These are phyloP conservation scores for Onychorhynchus coronatus DNA, from an alignment of 2,113 vertebrate genomes.

Conservation along the genomic window DNA sequence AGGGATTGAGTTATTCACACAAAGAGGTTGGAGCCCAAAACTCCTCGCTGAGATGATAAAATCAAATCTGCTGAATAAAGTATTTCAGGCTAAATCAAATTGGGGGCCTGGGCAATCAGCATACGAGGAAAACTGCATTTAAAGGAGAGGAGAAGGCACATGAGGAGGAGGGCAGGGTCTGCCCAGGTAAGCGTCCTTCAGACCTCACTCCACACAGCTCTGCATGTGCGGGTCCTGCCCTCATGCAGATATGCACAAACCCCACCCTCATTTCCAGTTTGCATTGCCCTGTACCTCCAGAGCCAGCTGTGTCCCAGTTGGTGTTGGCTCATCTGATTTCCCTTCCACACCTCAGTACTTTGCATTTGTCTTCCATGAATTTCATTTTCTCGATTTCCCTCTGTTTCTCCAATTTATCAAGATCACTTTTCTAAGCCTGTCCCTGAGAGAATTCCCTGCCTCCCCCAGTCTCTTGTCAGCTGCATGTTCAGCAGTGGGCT, in stretches of 20 bases:
- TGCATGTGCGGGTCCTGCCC: accelerated
- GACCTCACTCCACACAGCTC: accelerated
- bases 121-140: not conserved
- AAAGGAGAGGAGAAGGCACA: not conserved
- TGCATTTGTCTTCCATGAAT: not conserved
- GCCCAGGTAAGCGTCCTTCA: not conserved
- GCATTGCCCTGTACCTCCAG: not conserved
- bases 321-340: not conserved
- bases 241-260: accelerated
- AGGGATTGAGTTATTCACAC: not conserved
- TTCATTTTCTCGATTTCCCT: not conserved
- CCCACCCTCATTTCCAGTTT: not conserved
- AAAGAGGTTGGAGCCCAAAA: not conserved
- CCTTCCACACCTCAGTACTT: not conserved
- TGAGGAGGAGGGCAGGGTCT: not conserved
- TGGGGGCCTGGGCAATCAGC: not conserved
- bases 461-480: not conserved
- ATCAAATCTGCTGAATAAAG: not conserved
- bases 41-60: not conserved
- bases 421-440: not conserved
- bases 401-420: not conserved
- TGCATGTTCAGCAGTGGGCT: not conserved
- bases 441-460: not conserved
- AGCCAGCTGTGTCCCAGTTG: not conserved
- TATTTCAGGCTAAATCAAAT: not conserved